Percentiles rank a stretch among this genome's conserved stretches.
phyloP scores from a whole-genome alignment of 2,113 vertebrate genomes.

The Glaucomys volans region DNA sequence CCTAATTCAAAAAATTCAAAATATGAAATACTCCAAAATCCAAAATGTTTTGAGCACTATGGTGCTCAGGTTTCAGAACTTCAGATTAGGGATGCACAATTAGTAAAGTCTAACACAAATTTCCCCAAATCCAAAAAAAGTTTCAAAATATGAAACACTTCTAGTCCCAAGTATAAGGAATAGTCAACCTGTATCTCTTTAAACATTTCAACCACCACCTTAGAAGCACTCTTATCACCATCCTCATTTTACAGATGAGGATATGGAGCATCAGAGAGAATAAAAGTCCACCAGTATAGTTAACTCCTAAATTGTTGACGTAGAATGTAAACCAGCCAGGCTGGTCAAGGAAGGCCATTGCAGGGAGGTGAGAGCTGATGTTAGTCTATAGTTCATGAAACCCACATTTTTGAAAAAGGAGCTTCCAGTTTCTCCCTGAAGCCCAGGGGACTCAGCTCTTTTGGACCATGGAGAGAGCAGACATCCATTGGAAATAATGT shows the following conservation, averaged over 20 bases:
- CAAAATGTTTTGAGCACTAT: background rate
- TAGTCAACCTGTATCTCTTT: background rate
- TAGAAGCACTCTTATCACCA: background rate
- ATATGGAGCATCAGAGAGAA: background rate
- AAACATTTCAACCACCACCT: background rate
- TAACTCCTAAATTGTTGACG: background rate
- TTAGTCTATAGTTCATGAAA: background rate
- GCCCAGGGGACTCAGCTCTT: background rate
- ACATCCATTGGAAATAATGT: background rate
- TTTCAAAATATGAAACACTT: background rate
- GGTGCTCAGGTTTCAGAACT: background rate
- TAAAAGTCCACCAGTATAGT: background rate
- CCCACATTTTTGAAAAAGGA: background rate
- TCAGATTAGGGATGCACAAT: background rate
- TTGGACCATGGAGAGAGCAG: background rate
- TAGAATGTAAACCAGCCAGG: background rate
- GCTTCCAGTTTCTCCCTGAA: background rate
- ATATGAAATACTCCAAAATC: background rate
- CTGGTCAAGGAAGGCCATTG: background rate
- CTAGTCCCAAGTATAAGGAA: background rate
- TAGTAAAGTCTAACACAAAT: background rate
- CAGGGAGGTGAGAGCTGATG: background rate
- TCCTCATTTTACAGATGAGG: background rate
- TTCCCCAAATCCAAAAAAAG: background rate
- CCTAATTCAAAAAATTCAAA: background rate